These are phyloP conservation scores for Anoncus sp. DNA, from an alignment of 2,888 invertebrate genomes.

Conservation along the genomic window DNA sequence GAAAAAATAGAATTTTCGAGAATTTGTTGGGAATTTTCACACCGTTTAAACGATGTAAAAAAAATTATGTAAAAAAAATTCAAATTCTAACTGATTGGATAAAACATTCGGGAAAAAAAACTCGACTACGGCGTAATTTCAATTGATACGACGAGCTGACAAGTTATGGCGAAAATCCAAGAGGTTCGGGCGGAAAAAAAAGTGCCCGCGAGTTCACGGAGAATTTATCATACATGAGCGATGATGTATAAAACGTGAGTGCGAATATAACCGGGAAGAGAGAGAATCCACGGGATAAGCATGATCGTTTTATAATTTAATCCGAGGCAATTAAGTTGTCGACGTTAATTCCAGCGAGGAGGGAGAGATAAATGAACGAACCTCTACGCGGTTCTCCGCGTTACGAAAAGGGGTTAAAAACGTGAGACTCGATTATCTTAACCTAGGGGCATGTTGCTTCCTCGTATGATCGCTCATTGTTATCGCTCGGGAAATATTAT, in stretches of 20 bases:
- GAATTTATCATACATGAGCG: constrained; percentile 8
- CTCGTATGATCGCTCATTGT: background rate
- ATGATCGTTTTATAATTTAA: constrained; percentile 72
- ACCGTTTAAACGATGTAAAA: no score
- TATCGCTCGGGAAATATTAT: constrained; percentile 1
- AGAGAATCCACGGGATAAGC: constrained; percentile 58
- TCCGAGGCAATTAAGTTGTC: constrained; percentile 65
- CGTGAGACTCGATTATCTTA: constrained; percentile 20
- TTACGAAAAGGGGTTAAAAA: constrained; percentile 28
- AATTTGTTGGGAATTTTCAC: no score
- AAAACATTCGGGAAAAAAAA: no score
- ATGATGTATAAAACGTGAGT: constrained; percentile 36
- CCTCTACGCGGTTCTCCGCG: constrained; percentile 12
- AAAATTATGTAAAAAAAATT: no score
- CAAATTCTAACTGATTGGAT: no score
- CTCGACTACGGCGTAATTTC: no score
- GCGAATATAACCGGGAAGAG: constrained; percentile 33
- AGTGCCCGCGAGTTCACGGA: background rate
- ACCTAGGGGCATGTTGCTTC: background rate
- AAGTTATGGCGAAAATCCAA: background rate
- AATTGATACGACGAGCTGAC: background rate
- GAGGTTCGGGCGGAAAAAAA: background rate
- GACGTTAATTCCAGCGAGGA: constrained; percentile 64
- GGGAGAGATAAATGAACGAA: constrained; percentile 59
- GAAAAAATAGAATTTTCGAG: no score